Evolutionary conservation across 2,797 vertebrate species (phyloP).

Genomic region (Gymnothorax javanicus): DNA sequence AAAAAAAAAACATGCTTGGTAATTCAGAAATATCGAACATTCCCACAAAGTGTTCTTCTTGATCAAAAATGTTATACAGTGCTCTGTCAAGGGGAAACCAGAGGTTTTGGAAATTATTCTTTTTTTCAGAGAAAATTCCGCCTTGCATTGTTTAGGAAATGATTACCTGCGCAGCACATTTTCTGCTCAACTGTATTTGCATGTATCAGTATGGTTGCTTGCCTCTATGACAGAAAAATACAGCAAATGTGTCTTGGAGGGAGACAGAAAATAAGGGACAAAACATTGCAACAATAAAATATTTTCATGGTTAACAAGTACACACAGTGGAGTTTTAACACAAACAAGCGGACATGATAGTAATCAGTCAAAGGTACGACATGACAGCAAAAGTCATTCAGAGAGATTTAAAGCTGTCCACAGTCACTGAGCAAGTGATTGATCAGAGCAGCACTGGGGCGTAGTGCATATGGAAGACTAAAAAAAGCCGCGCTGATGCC

Average conservation of each 20-base stretch:
- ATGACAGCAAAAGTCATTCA: conserved; percentile 5
- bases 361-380: not conserved
- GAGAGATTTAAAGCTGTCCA: conserved; percentile 27
- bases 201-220: too few species aligned
- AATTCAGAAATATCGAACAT: not conserved
- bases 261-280: too few species aligned
- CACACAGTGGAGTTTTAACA: not conserved
- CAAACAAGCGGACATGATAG: not conserved
- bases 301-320: not conserved
- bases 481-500: not conserved
- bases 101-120: not conserved
- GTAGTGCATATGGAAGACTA: not conserved
- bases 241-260: too few species aligned
- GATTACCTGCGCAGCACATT: not conserved
- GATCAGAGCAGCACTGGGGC: conserved; percentile 6
- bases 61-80: not conserved
- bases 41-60: not conserved
- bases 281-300: too few species aligned
- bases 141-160: not conserved
- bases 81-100: not conserved
- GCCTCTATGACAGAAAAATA: too few species aligned
- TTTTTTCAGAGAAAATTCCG: not conserved
- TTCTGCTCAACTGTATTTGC: too few species aligned
- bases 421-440: not conserved
- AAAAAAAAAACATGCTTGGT: not conserved